Percentiles rank a stretch among this genome's conserved stretches.
phyloP scores from a whole-genome alignment of 2,888 invertebrate genomes.

The Cotesia congregata region DNA sequence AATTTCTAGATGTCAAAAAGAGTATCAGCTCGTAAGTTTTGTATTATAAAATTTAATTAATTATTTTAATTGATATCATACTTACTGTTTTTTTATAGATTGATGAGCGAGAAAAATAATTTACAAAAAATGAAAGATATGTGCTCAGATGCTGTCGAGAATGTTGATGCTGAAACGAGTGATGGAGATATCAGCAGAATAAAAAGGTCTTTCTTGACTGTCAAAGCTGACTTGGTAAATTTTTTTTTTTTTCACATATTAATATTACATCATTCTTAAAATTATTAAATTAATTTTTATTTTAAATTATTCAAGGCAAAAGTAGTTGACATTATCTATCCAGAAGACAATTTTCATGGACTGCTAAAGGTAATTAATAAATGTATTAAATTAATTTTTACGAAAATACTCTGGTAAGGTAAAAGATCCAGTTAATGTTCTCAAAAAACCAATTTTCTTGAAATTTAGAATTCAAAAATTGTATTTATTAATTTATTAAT shows the following conservation, averaged over 20 bases:
- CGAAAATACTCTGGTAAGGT: too few species aligned
- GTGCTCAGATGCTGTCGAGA: not conserved
- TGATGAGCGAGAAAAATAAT: not conserved
- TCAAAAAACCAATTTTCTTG: too few species aligned
- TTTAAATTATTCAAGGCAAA: not conserved
- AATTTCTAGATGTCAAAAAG: not conserved
- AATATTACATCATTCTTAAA: too few species aligned
- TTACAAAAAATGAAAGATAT: conserved; percentile 5
- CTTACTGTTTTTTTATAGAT: not conserved
- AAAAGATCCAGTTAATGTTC: too few species aligned
- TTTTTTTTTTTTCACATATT: not conserved
- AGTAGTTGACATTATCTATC: not conserved
- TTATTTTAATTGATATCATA: not conserved
- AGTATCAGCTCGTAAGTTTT: not conserved
- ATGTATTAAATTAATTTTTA: not conserved
- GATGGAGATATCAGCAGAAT: not conserved
- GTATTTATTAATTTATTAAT: too few species aligned
- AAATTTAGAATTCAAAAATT: too few species aligned
- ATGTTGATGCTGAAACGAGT: not conserved
- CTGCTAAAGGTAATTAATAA: not conserved
- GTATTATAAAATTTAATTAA: not conserved
- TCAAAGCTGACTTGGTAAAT: conserved; percentile 3
- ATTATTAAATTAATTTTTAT: too few species aligned
- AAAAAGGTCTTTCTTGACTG: not conserved
- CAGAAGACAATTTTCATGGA: not conserved